Base-by-base conservation (phyloP, 1,140 invertebrate species). In the Hylyphantes graminicola region DNA sequence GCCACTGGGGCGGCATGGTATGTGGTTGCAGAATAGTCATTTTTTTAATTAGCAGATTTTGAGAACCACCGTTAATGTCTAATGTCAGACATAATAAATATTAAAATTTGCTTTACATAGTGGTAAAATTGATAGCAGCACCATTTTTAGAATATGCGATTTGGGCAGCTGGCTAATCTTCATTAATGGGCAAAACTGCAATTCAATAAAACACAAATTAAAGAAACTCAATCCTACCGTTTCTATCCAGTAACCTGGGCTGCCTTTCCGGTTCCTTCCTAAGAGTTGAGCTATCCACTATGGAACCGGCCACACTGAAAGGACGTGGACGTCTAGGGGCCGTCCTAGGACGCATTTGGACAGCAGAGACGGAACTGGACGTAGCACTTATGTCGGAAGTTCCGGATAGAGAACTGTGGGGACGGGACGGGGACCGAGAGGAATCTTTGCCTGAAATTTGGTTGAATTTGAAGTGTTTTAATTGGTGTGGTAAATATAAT, bases 271-370 rank as follows among this genome's bases (percentile, higher is more conserved):
- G 11, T 21, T 73, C 68, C 64, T 85, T 76, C 9, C 80, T 79
- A n/a, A 50, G 1, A 54, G 64, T 15, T n/a, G 68, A 65, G 51
- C 65, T 19, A 55, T 85, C 68, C 15, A 21, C 63, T 50, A 83
- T 87, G 85, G 95, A 95, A 88, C 94, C 94, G 87, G 95, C 95
- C 88, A 96, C 96, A 90, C 94, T 96, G 87, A 94, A 93, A 86
- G 95, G 95, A 88, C 93, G 92, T 86, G 93, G 90, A n/a, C 87
- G 84, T 79, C 92, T 91, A 53, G 92, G 91, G 67, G 89, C 85
- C 2, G 88, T 64, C 67, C 88, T 86, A 79, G 88, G 85, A 89
- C 67, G 92, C 90, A 87, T 93, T 91, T 86, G 92, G 88, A 91
- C 87, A 19, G 90, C 92, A 88, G 90, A 91, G 35, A 35, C 35